Conservation (phyloP, 2,113 vertebrate genomes). For the Amblyornis subalaris region DNA sequence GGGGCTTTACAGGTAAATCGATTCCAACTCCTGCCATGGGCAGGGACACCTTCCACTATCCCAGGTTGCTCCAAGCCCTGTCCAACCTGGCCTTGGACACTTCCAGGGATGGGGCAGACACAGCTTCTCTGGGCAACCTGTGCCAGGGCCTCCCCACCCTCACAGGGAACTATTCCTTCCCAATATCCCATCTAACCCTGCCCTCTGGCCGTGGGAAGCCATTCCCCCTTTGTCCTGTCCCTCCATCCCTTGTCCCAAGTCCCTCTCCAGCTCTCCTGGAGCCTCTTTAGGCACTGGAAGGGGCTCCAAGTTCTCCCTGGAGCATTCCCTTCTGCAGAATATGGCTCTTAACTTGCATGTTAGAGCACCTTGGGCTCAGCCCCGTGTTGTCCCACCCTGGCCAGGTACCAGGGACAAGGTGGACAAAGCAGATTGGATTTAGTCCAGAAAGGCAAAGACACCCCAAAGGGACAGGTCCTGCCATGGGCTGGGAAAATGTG, state of each 20-base stretch:
- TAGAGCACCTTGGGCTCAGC: accelerated
- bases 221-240: neutral
- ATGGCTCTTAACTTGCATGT: neutral
- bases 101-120: neutral
- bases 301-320: accelerated
- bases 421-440: neutral
- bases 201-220: neutral
- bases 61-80: accelerated
- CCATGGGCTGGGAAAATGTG: neutral
- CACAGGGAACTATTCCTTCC: accelerated
- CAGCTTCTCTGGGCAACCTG: neutral
- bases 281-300: neutral
- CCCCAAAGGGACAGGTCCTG: neutral
- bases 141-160: accelerated
- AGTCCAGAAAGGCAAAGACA: neutral
- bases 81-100: neutral
- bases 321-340: neutral
- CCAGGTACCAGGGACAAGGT: too few species aligned
- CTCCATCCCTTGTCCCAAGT: neutral
- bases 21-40: accelerated
- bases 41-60: neutral
- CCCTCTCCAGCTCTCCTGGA: neutral
- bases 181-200: neutral
- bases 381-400: neutral
- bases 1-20: accelerated